Evolutionary conservation across 2,888 invertebrate species (phyloP), one percentile per base, ranked within the genome.

Genomic region (Timandra comae): DNA sequence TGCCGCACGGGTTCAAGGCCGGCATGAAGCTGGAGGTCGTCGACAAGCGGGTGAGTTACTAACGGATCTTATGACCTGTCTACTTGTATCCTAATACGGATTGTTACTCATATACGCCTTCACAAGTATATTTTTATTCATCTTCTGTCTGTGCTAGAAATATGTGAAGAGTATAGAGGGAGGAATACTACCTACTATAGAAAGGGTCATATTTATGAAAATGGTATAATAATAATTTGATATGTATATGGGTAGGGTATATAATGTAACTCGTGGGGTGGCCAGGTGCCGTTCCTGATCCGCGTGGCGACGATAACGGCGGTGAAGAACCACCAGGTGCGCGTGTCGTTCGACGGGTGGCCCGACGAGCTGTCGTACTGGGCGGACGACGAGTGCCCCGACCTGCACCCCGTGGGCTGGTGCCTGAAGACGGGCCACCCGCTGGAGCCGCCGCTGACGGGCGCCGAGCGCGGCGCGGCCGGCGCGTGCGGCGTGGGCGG

Each of bases 401-500:
- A 97, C 72, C 89, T 98, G 54, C 96, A 97, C 82, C 97, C 97
- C 0, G 90, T 94, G 42, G 94, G 94, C 20, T 98, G 97, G 96
- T 96, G 96, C 67, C 88, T 90, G 43, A 94, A 94, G 76, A 96
- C 96, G 1, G 92, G 92, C 1, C 97, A 97, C 70, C 92, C 93
- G 0, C 76, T 97, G 12, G 94, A 96, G 67, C 91, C 93, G 6
- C 97, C 97, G 7, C 87, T 95, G 26, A 92, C 90, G 31, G 87
- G 88, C 7, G 91, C 91, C 60, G 91, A 91, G 63, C 70, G 89
- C 11, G 81, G 81, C 3, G 80, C 87, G 29, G 73, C 78, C 27
- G 87, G 91, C 20, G 89, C 91, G 50, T 97, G 97, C 73, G 93
- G 93, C 3, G 93, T 93, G 24, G 89, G 90, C 22, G 96, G 96